Evolutionary conservation across 2,797 vertebrate species (phyloP), one percentile per base, ranked within the genome.

Genomic region (Echiichthys vipera): DNA sequence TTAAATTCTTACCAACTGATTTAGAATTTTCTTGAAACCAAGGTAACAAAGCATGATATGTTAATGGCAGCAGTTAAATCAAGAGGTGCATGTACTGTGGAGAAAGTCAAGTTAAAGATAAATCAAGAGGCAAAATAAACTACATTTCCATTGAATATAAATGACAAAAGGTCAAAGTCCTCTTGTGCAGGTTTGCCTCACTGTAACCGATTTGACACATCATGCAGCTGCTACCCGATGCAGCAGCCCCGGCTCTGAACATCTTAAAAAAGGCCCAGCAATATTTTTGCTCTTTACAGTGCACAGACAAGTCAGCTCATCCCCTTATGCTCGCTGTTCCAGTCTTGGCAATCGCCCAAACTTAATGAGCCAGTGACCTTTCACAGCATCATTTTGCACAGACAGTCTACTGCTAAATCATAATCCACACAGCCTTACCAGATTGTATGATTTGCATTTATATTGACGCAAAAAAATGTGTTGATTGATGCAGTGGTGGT

Each of bases 401-500:
- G 47, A 69, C 56, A 43, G 56, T 59, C 36, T 57, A 25, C 61
- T 65, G 49, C 63, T 36, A 80, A 76, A 11, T 74, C 68, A 64
- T 72, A 85, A 87, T 77, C 74, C 83, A 69, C 70, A 62, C 67
- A 27, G 62, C 36, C 58, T 29, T 7, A 20, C 43, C 80, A 80
- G 70, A 84, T 57, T 74, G 58, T 78, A 37, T 42, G 65, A 90
- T 90, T 91, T 89, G 85, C 89, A 89, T 91, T 89, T 90, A 89
- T 88, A 91, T 89, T 86, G 86, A 89, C 8, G 50, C n/a, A 70
- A 37, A 56, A 55, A 51, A 76, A 63, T 46, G 47, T 49, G 61
- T 32, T 59, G 84, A 78, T 76, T 78, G 82, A 81, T 81, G 85
- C 71, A 53, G 46, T 7, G 47, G 49, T 15, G 37, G 67, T 22